Conservation (phyloP, 2,113 vertebrate species). For the Neoarius graeffei region DNA sequence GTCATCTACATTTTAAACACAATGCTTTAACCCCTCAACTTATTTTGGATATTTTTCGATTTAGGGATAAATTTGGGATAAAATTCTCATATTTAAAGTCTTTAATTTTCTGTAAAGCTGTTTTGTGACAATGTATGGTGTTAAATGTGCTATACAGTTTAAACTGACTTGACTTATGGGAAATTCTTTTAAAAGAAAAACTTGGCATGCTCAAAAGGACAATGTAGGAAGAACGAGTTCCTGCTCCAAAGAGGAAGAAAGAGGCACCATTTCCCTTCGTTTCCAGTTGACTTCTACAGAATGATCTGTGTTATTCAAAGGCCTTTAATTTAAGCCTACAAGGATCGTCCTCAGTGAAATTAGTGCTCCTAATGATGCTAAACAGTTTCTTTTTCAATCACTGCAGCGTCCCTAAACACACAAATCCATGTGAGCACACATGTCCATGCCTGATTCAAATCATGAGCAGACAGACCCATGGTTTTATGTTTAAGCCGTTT, state of each 20-base stretch:
- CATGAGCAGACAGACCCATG: not conserved
- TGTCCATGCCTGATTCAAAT: not conserved
- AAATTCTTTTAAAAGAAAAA: not conserved
- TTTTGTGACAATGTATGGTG: no score
- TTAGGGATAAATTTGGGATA: not conserved
- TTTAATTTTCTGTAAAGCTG: no score
- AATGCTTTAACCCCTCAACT: not conserved
- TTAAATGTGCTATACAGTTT: no score
- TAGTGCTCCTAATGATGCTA: not conserved
- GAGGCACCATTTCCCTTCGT: not conserved
- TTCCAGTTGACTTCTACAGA: not conserved
- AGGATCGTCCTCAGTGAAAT: not conserved
- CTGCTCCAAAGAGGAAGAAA: not conserved
- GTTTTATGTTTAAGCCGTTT: not conserved
- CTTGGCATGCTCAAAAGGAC: not conserved
- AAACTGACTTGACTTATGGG: no score
- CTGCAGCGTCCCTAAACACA: not conserved
- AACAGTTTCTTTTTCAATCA: not conserved
- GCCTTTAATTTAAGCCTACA: not conserved
- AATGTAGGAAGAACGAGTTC: not conserved
- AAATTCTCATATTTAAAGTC: no score
- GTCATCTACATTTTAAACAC: not conserved
- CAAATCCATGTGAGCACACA: not conserved
- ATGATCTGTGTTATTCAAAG: not conserved
- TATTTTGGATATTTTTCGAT: not conserved